phyloP scores from a whole-genome alignment of 1,140 invertebrate species.

The Cephus cinctus region DNA sequence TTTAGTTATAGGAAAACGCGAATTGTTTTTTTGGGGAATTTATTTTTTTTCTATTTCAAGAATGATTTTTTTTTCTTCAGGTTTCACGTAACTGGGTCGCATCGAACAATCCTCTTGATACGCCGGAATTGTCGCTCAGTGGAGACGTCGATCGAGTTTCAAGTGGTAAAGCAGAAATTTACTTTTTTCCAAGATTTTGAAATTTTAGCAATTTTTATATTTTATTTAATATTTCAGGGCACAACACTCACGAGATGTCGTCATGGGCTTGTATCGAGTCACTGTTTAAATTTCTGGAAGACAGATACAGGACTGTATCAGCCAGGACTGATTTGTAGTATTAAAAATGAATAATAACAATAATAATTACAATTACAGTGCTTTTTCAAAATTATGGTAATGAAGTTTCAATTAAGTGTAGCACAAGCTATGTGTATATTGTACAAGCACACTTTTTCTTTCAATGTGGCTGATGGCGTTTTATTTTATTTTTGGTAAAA shows the following conservation, averaged over 20 bases:
- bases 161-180: neutral
- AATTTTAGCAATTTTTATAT: conserved; percentile 8
- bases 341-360: too few species aligned
- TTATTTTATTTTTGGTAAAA: too few species aligned
- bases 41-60: too few species aligned
- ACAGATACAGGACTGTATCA: conserved; percentile 34
- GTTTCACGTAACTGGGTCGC: conserved; percentile 57
- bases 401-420: too few species aligned
- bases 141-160: conserved; percentile 51
- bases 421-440: too few species aligned
- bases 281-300: conserved; percentile 55
- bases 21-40: too few species aligned
- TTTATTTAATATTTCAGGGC: conserved; percentile 39
- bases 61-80: conserved; percentile 27
- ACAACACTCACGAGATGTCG: conserved; percentile 59
- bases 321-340: neutral
- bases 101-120: conserved; percentile 51
- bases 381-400: too few species aligned
- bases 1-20: too few species aligned
- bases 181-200: neutral
- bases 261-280: conserved; percentile 57
- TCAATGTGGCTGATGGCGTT: too few species aligned
- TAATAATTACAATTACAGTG: too few species aligned
- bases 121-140: conserved; percentile 32
- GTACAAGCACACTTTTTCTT: too few species aligned